Evolutionary conservation across 2,797 vertebrate species (phyloP), one percentile per base, ranked within the genome.

Genomic region (Dallia pectoralis): DNA sequence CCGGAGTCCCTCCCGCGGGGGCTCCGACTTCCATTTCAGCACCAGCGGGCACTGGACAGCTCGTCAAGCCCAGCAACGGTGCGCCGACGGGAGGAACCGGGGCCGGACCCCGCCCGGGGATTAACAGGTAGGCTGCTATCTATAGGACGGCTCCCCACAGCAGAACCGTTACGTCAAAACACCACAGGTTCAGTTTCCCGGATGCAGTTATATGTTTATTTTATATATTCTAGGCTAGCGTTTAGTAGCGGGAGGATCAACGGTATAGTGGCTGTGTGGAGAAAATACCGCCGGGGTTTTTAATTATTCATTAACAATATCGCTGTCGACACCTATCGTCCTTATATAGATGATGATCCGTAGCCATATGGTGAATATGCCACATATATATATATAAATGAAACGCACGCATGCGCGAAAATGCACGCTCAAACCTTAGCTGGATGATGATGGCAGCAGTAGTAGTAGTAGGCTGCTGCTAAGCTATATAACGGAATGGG

Each of bases 21-120:
- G 89, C 92, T 92, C 89, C 90, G 90, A 86, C 89, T 93, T 91
- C 93, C 91, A 90, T 92, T 95, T 94, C 93, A 95, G 93, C 92
- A 95, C 93, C 93, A 85, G 75, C 92, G 90, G 92, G 90, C 89
- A 87, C 91, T 89, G 93, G 93, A 94, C 93, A 95, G 94, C 93
- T 93, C 92, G 82, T 84, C 91, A 94, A 94, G 91, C 93, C 93
- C 67, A 93, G 93, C 91, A 93, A 93, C 77, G 93, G 92, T 86
- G 93, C 92, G 85, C 91, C 93, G 59, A 88, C 83, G 83, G 93
- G 91, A 78, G 93, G 91, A 79, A 91, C 90, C 66, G 92, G 89
- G 73, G 84, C 91, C 75, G 92, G 78, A 89, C 79, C 91, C 87
- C 90, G 91, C 63, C 89, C 89, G 84, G 91, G 91, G 90, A 93